Conservation (phyloP, 2,888 invertebrate genomes). For the Drosophila vallismaia region DNA sequence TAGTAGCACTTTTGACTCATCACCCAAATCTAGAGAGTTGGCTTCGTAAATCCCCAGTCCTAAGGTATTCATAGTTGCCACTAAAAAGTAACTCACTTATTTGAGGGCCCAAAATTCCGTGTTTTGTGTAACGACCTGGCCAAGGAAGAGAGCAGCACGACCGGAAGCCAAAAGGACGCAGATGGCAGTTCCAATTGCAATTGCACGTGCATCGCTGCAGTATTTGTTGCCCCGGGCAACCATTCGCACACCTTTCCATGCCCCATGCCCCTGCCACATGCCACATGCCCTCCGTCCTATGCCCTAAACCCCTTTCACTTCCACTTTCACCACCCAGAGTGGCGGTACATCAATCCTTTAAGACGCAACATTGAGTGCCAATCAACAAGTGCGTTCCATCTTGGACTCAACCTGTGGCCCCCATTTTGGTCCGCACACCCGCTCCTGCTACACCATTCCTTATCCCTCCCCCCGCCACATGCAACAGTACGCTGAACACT, state of each 20-base stretch:
- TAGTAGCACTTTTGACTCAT: background rate
- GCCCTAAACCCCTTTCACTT: background rate
- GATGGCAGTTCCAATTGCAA: background rate
- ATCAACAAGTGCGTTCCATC: conserved; percentile 78
- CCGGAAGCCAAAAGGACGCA: background rate
- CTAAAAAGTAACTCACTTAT: conserved; percentile 21
- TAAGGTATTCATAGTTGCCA: conserved; percentile 31
- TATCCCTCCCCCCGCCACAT: conserved; percentile 36
- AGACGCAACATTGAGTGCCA: conserved; percentile 79
- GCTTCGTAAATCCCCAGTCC: background rate
- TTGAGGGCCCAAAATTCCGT: conserved; percentile 10
- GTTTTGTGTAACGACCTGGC: conserved; percentile 18
- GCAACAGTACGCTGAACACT: conserved; percentile 75
- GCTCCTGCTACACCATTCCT: background rate
- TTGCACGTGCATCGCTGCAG: conserved; percentile 41
- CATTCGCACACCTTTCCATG: conserved; percentile 1
- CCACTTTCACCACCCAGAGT: conserved; percentile 4
- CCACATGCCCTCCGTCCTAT: background rate
- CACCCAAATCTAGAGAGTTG: background rate
- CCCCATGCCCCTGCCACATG: background rate
- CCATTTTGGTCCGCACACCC: background rate
- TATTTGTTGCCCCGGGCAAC: conserved; percentile 40
- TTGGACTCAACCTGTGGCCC: conserved; percentile 51
- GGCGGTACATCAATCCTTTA: conserved; percentile 73
- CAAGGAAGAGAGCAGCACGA: conserved; percentile 20